Percentiles rank a stretch among this genome's conserved stretches.
These are phyloP conservation scores for Tetrax tetrax DNA, from an alignment of 2,113 vertebrate genomes.

Conservation along the genomic window DNA sequence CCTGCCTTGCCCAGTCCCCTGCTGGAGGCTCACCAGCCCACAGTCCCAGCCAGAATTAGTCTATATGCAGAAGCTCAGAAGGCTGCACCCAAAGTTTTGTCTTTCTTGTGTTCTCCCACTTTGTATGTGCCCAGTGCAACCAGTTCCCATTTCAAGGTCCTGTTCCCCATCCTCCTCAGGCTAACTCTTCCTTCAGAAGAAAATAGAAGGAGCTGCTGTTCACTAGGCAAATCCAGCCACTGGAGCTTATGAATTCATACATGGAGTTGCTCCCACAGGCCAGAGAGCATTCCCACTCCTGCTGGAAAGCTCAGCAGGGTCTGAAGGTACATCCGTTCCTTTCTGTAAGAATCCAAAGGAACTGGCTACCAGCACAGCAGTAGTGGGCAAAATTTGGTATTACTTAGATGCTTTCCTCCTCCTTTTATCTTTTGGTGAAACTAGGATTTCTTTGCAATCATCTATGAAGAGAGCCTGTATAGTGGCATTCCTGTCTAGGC, in stretches of 20 bases:
- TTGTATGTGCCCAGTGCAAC: neutral
- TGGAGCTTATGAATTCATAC: neutral
- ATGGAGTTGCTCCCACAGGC: neutral
- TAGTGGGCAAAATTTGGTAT: neutral
- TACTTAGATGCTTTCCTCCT: neutral
- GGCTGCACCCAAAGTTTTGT: neutral
- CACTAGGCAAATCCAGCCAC: neutral
- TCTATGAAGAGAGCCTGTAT: neutral
- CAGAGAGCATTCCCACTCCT: neutral
- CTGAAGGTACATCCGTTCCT: neutral
- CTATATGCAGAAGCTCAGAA: neutral
- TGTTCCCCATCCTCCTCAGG: neutral
- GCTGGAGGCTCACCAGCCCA: neutral
- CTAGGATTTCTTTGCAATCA: neutral
- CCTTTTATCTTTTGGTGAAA: neutral
- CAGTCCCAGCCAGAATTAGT: neutral
- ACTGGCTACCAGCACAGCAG: neutral
- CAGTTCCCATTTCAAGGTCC: neutral
- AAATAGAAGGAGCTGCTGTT: neutral
- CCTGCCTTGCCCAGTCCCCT: neutral
- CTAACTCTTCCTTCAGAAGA: neutral
- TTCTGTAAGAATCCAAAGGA: neutral
- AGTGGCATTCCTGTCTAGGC: neutral
- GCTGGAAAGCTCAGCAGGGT: neutral
- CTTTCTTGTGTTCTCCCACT: neutral